Percentiles rank a stretch among this genome's conserved stretches.
phyloP scores from a whole-genome alignment of 2,113 vertebrate species.

The Myrmophylax atrothorax region DNA sequence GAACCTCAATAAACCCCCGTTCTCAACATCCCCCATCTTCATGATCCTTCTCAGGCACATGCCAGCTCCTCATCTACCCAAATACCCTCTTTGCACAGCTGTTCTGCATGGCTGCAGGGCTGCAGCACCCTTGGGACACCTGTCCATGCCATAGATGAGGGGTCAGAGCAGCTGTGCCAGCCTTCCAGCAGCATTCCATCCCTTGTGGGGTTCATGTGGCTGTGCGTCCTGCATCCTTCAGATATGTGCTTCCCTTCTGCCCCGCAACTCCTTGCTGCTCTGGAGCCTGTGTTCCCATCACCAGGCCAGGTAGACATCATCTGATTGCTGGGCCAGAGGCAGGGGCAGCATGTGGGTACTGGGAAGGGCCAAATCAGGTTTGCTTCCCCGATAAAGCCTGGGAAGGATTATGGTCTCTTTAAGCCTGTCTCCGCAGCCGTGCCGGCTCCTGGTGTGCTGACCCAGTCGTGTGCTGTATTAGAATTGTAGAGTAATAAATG shows the following conservation, averaged over 20 bases:
- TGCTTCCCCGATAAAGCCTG: not conserved
- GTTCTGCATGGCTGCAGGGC: rapidly evolving
- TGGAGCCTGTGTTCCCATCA: not conserved
- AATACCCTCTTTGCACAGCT: not conserved
- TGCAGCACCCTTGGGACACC: not conserved
- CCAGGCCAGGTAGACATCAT: not conserved
- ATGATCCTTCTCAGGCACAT: not conserved
- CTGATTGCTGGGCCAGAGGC: not conserved
- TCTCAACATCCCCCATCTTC: not conserved
- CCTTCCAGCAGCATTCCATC: not conserved
- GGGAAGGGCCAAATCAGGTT: not conserved
- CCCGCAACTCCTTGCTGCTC: not conserved
- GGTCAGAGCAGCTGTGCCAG: not conserved
- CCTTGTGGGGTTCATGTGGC: rapidly evolving
- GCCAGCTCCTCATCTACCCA: not conserved
- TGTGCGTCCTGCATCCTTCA: not conserved
- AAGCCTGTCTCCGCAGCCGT: conserved; percentile 79
- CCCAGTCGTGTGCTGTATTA: conserved; percentile 85
- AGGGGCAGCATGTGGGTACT: rapidly evolving
- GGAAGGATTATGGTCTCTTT: conserved; percentile 74
- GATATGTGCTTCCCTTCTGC: not conserved
- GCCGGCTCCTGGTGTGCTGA: conserved; percentile 60
- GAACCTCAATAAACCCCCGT: not conserved
- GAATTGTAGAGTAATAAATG: conserved; percentile 92
- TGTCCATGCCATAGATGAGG: not conserved